Evolutionary conservation across 1,140 invertebrate species (phyloP), one percentile per base, ranked within the genome.

Genomic region (Drosophila bifasciata): DNA sequence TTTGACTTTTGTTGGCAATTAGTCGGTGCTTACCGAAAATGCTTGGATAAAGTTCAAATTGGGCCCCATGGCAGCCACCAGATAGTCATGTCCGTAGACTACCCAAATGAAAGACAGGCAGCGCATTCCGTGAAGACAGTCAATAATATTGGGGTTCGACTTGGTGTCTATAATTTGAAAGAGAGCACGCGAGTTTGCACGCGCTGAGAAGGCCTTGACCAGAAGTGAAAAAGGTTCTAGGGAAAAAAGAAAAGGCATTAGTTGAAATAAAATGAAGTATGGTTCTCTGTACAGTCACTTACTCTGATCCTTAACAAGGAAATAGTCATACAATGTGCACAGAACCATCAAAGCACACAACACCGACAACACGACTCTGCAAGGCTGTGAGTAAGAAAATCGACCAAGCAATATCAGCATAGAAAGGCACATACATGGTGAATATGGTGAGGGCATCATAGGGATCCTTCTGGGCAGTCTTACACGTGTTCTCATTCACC

Each of bases 41-140:
- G 28, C 1, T 0, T 32, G n/a, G 3, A 21, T 7, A 13, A 13
- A 44, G 40, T 92, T 91, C 0, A 91, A 11, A 17, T 77, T 60
- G 25, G 92, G 92, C 5, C 19, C 23, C 0, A 49, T 21, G n/a
- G 55, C 5, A 9, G 51, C 64, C 0, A 89, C 41, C 5, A 92
- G 58, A 58, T 91, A 93, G 16, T 91, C 70, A 66, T 96, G 95
- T 0, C 94, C 94, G 1, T 94, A 75, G 8, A 95, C 92, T 2
- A 96, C 93, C 95, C 95, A 95, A 1, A 93, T 78, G 81, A 95
- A 93, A n/a, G 93, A 93, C 11, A 95, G 60, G 2, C 93, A 92
- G 59, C 94, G 92, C 5, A 95, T 90, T 4, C 94, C 94, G 51
- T 93, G 91, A 6, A 94, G 56, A 60, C 93, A 93, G 6, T 93